Evolutionary conservation across 2,113 vertebrate genomes (phyloP).

Genomic region (Tyrannus savana): DNA sequence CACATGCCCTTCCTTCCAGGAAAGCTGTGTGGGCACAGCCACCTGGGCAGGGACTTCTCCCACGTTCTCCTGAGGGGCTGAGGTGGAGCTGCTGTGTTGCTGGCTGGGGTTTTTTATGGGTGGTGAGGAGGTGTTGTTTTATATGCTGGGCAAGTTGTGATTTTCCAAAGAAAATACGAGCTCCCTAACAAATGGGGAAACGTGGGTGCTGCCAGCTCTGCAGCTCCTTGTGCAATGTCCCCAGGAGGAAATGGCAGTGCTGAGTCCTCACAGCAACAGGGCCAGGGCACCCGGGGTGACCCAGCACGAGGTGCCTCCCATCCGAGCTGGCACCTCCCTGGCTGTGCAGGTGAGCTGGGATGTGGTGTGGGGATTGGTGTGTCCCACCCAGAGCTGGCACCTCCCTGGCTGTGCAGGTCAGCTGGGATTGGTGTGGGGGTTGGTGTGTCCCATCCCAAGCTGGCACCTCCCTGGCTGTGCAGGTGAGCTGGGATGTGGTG

Average conservation of each 20-base stretch:
- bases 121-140: background rate
- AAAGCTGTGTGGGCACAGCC: background rate
- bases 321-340: background rate
- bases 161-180: background rate
- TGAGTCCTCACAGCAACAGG: background rate
- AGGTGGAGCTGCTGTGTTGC: background rate
- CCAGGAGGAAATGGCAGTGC: background rate
- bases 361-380: background rate
- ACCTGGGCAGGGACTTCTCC: background rate
- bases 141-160: background rate
- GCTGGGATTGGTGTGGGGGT: background rate
- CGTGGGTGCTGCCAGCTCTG: background rate
- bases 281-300: background rate
- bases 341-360: background rate
- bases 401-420: background rate
- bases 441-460: background rate
- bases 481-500: background rate
- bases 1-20: background rate
- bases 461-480: background rate
- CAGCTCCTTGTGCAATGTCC: background rate
- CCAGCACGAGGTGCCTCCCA: background rate
- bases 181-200: background rate
- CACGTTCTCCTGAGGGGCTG: background rate
- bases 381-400: background rate
- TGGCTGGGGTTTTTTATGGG: fast-evolving